These are phyloP conservation scores for Octomys mimax DNA, from an alignment of 2,797 vertebrate species.

Conservation along the genomic window DNA sequence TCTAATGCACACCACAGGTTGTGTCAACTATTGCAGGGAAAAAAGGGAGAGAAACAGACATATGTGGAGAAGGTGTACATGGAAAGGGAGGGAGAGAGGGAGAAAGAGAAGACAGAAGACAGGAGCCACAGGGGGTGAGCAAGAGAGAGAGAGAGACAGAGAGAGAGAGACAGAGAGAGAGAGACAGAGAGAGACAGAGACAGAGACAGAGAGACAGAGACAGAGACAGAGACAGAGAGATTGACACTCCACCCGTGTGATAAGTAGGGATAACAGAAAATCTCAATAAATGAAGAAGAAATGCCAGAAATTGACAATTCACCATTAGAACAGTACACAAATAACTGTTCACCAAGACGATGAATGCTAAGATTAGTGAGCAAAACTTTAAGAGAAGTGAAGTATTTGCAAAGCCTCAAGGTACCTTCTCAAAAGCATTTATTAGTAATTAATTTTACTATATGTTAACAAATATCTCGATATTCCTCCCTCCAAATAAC, in stretches of 20 bases:
- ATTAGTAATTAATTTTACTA: neutral
- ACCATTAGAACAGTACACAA: neutral
- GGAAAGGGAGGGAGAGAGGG: no score
- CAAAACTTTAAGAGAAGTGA: neutral
- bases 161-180: neutral
- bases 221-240: neutral
- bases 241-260: neutral
- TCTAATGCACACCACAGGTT: neutral
- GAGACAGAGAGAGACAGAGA: neutral
- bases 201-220: neutral
- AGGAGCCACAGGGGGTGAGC: no score
- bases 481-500: neutral
- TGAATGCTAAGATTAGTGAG: neutral
- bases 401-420: neutral
- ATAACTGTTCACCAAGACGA: neutral
- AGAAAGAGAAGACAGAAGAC: neutral
- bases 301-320: neutral
- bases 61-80: neutral
- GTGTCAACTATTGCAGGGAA: no score
- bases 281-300: neutral
- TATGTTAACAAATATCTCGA: neutral
- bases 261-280: neutral
- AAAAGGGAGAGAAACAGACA: neutral
- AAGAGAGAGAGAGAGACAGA: no score
- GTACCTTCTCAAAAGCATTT: neutral